Conservation (phyloP, 2,888 invertebrate genomes). For the Deroplatys truncata region DNA sequence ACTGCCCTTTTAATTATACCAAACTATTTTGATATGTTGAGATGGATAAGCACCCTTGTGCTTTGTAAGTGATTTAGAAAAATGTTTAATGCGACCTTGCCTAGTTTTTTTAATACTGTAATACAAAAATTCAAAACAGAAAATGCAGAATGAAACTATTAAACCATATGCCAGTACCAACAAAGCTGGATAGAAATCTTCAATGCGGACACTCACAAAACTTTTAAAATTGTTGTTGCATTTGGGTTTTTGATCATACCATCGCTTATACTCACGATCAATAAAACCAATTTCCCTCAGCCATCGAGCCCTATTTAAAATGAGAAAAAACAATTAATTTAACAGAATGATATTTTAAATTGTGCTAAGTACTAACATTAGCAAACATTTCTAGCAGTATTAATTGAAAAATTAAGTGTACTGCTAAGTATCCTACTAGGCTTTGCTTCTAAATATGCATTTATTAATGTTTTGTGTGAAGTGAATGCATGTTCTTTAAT, state of each 20-base stretch:
- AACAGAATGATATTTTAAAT: too few relatives aligned
- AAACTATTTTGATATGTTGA: neutral
- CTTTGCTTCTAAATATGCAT: too few relatives aligned
- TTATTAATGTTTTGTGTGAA: too few relatives aligned
- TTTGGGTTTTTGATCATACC: constrained; percentile 1
- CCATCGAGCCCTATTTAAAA: constrained; percentile 1
- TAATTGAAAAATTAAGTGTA: too few relatives aligned
- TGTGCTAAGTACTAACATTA: too few relatives aligned
- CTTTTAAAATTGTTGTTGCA: neutral
- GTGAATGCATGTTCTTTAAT: too few relatives aligned
- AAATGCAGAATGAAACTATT: neutral
- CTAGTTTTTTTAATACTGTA: neutral
- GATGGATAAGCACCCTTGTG: neutral
- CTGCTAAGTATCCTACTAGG: too few relatives aligned
- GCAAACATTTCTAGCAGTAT: too few relatives aligned
- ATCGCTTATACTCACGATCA: neutral
- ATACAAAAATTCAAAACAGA: neutral
- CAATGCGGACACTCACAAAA: neutral
- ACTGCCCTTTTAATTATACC: neutral
- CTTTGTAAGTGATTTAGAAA: neutral
- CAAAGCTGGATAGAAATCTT: constrained; percentile 3
- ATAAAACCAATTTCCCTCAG: neutral
- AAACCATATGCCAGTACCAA: neutral
- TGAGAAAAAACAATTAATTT: neutral
- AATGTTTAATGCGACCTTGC: neutral